Percentiles rank a stretch among this genome's conserved stretches.
Conservation (phyloP, 2,888 invertebrate species). For the Electrophaes corylata region DNA sequence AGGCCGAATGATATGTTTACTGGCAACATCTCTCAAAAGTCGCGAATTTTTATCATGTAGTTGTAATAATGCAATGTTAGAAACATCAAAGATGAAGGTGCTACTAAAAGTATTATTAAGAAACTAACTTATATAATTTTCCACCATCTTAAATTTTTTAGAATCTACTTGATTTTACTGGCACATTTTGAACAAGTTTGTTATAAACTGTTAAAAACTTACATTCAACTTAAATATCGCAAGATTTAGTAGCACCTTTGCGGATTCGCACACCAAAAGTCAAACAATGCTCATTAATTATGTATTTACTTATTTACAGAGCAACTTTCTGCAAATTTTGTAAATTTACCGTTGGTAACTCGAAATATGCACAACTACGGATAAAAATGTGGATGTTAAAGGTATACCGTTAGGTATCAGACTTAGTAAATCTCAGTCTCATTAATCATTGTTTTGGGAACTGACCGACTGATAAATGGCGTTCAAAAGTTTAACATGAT, state of each 20-base stretch:
- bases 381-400: slow-evolving; percentile 10
- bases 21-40: slow-evolving; percentile 77
- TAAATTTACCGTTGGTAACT: slow-evolving; percentile 11
- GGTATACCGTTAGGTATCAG: background rate
- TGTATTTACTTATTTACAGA: background rate
- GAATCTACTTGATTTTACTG: background rate
- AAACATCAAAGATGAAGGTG: slow-evolving; percentile 38
- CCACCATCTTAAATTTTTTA: background rate
- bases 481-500: background rate
- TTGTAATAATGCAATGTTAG: slow-evolving; percentile 70
- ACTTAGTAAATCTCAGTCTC: background rate
- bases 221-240: background rate
- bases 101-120: slow-evolving; percentile 21
- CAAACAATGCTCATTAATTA: slow-evolving; percentile 11
- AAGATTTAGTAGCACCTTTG: slow-evolving; percentile 34
- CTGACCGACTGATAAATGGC: slow-evolving; percentile 5
- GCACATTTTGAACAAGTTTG: background rate
- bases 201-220: too few species aligned
- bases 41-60: slow-evolving; percentile 77
- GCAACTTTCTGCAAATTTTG: background rate
- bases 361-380: slow-evolving; percentile 12
- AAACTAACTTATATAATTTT: slow-evolving; percentile 5
- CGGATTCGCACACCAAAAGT: slow-evolving; percentile 36
- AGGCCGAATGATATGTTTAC: slow-evolving; percentile 82
- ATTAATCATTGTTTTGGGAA: background rate